These are phyloP conservation scores for Adrianichthys oophorus DNA, from an alignment of 2,797 vertebrate genomes.

Conservation along the genomic window DNA sequence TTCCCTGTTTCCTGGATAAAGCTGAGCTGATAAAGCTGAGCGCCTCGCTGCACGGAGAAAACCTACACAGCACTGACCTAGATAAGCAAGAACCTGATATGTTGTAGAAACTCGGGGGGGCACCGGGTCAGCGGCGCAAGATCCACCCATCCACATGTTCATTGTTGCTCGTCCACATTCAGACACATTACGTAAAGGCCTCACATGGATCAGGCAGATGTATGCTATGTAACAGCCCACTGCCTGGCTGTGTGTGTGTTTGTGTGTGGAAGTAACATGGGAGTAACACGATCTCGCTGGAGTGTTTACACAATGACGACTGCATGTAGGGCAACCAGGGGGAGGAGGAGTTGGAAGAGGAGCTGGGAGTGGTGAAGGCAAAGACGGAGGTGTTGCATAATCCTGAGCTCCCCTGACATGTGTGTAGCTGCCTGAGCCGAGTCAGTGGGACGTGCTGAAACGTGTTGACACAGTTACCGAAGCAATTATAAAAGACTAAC, in stretches of 20 bases:
- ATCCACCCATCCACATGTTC: conserved; percentile 50
- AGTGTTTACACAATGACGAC: conserved; percentile 48
- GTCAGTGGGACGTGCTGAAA: conserved; percentile 42
- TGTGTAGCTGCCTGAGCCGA: conserved; percentile 39
- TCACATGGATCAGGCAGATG: conserved; percentile 59
- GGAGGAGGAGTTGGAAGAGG: neutral
- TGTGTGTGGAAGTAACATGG: conserved; percentile 22
- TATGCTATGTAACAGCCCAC: conserved; percentile 37
- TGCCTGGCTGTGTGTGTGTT: neutral
- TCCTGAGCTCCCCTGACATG: conserved; percentile 47
- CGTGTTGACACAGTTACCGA: conserved; percentile 47
- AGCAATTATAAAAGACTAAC: conserved; percentile 55
- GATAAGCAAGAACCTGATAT: conserved; percentile 34
- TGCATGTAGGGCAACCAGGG: conserved; percentile 54
- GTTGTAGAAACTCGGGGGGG: conserved; percentile 3
- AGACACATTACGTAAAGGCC: conserved; percentile 52
- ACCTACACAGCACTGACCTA: conserved; percentile 43
- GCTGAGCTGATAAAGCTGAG: conserved; percentile 6
- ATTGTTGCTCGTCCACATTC: conserved; percentile 21
- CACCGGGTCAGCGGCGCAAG: conserved; percentile 10
- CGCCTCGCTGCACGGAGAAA: neutral
- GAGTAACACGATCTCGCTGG: conserved; percentile 42
- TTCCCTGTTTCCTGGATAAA: neutral
- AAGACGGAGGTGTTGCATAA: conserved; percentile 51
- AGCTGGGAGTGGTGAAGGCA: neutral